Conservation (phyloP, 2,888 invertebrate species). For the Drosophila mayaguana region DNA sequence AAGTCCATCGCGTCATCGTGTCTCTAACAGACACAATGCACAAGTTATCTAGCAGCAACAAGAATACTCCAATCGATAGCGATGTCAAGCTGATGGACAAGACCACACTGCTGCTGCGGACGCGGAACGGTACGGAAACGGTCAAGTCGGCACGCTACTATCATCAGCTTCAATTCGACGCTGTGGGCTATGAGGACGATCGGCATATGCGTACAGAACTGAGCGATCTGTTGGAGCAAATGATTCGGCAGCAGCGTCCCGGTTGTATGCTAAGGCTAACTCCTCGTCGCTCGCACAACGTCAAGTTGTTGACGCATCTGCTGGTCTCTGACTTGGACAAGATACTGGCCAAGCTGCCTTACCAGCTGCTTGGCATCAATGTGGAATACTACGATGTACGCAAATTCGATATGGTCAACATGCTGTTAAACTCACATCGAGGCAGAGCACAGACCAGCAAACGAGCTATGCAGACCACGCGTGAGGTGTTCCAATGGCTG, state of each 20-base stretch:
- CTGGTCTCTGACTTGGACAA: conserved; percentile 71
- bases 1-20: conserved; percentile 62
- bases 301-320: conserved; percentile 64
- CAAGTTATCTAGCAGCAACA: conserved; percentile 17
- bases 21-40: conserved; percentile 51
- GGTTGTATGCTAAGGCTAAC: conserved; percentile 66
- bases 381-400: conserved; percentile 76
- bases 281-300: conserved; percentile 50
- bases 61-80: conserved; percentile 26
- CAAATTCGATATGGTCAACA: conserved; percentile 75
- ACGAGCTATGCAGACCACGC: conserved; percentile 50
- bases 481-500: conserved; percentile 72
- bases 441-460: conserved; percentile 3
- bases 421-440: conserved; percentile 41
- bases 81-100: conserved; percentile 56
- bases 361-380: conserved; percentile 48
- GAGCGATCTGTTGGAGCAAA: conserved; percentile 44
- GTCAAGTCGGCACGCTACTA: conserved; percentile 33
- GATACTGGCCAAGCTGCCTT: conserved; percentile 38
- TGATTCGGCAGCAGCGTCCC: conserved; percentile 52
- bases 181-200: conserved; percentile 71
- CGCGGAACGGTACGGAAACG: conserved; percentile 2
- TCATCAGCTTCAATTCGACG: conserved; percentile 68
- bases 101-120: conserved; percentile 47
- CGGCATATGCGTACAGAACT: conserved; percentile 54